phyloP scores from a whole-genome alignment of 2,113 vertebrate genomes.

The Ictidomys tridecemlineatus region DNA sequence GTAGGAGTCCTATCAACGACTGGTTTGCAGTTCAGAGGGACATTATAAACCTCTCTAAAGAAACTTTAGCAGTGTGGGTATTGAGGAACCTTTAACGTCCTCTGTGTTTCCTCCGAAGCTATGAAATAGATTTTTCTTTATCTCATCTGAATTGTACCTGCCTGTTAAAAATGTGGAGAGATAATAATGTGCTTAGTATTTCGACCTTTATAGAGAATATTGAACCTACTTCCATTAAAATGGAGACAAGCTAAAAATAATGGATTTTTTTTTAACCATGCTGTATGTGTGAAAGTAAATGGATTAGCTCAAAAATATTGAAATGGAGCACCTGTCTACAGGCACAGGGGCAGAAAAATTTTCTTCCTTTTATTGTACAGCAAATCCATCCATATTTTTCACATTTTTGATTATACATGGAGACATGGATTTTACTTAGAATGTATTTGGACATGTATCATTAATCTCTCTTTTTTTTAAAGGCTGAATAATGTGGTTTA shows the following conservation, averaged over 20 bases:
- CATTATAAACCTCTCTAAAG: slow-evolving; percentile 14
- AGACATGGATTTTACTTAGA: not conserved
- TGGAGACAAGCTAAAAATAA: slow-evolving; percentile 59
- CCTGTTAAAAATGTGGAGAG: slow-evolving; percentile 64
- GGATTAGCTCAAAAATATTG: slow-evolving; percentile 57
- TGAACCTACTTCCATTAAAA: slow-evolving; percentile 67
- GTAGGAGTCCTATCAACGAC: not conserved
- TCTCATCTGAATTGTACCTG: slow-evolving; percentile 67
- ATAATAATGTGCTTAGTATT: slow-evolving; percentile 72
- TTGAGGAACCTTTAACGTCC: slow-evolving; percentile 65
- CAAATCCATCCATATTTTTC: not conserved
- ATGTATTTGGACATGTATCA: not conserved
- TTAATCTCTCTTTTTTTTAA: slow-evolving; percentile 17
- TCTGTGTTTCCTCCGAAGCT: slow-evolving; percentile 56
- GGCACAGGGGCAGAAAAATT: slow-evolving; percentile 17
- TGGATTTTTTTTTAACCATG: slow-evolving; percentile 24
- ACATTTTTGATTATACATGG: not conserved
- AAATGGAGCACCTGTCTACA: slow-evolving; percentile 46
- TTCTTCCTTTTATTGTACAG: not conserved
- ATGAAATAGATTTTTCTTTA: slow-evolving; percentile 68
- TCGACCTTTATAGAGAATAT: slow-evolving; percentile 60
- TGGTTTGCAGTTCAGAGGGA: slow-evolving; percentile 4
- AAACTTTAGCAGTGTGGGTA: slow-evolving; percentile 32
- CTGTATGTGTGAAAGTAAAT: slow-evolving; percentile 34
- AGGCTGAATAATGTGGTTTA: not conserved